phyloP scores from a whole-genome alignment of 2,797 vertebrate species.

The Lateolabrax maculatus region DNA sequence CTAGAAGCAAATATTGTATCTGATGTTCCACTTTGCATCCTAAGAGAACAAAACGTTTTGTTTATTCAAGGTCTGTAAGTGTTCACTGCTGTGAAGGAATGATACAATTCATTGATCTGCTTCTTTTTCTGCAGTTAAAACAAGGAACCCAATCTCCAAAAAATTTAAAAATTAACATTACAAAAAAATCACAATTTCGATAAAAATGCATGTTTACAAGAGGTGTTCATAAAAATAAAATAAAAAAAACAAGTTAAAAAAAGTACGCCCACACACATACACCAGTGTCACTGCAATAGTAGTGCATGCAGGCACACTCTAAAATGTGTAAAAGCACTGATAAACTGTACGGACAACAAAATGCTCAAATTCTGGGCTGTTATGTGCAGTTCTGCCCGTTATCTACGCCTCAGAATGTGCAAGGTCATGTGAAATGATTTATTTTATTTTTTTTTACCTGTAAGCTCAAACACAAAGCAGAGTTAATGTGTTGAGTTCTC shows the following conservation, averaged over 20 bases:
- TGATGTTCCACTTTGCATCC: not conserved
- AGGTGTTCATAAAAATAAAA: constrained; percentile 5
- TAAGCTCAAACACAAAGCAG: constrained; percentile 56
- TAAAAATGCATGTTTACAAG: constrained; percentile 31
- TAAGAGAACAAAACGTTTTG: constrained; percentile 8
- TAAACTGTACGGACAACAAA: constrained; percentile 34
- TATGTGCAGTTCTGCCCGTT: constrained; percentile 28
- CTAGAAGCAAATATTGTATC: not conserved
- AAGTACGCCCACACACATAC: constrained; percentile 27
- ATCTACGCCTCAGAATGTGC: constrained; percentile 50
- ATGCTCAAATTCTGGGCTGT: constrained; percentile 27
- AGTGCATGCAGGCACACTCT: constrained; percentile 14
- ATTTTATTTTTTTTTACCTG: constrained; percentile 38
- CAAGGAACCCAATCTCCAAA: not conserved
- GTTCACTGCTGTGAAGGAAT: constrained; percentile 1
- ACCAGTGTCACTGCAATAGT: constrained; percentile 18
- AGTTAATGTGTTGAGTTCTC: constrained; percentile 67
- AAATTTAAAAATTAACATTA: constrained; percentile 3
- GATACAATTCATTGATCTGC: not conserved
- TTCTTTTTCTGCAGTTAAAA: not conserved
- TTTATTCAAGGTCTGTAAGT: constrained; percentile 19
- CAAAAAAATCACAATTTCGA: constrained; percentile 14
- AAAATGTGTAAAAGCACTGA: constrained; percentile 50
- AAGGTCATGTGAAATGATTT: constrained; percentile 53
- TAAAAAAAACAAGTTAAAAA: constrained; percentile 16